Base-by-base conservation (phyloP, 2,888 invertebrate genomes). In the Drosophila recens region DNA sequence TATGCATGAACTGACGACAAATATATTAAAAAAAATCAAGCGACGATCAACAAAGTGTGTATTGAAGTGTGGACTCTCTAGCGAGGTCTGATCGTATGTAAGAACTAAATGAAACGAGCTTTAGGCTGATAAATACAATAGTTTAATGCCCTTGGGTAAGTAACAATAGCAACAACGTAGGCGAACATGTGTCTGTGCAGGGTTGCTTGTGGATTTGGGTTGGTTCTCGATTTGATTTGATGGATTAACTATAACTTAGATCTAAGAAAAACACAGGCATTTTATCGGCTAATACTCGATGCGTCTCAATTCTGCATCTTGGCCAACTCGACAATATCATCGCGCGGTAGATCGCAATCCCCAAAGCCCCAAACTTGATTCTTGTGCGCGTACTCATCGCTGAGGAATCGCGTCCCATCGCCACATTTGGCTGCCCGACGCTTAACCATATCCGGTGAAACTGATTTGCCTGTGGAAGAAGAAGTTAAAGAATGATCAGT, bases 321-420 rank as follows among this genome's bases (percentile, higher is more conserved):
- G 48, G 93, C 93, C 68, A 95, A 82, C 74, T 95, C 95, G 11
- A 91, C 87, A 27, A 93, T 87, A 87, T 95, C 95, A 67, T 95
- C 95, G 15, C 90, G 74, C 2, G 93, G 92, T 43, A 95, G 93
- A 81, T 95, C 95, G 1, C 82, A 80, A 87, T 95, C 95, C 0
- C 95, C 95, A 81, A 94, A 95, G n/a, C 95, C 95, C 95, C 95
- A 95, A 4, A 95, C 93, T 65, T 91, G 90, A 69, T 92, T 87
- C 58, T 90, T 89, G 65, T 93, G 92, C 6, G 91, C 91, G 43
- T 80, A 87, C 23, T 92, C 92, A 72, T 93, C 91, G 71, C 82
- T 90, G 0, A 93, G 80, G 51, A 91, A 91, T 66, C 93, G 93
- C 43, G 93, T 93, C 0, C 95, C 95, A 80, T 95, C 95, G 0